Evolutionary conservation across 2,797 vertebrate genomes (phyloP), one percentile per base, ranked within the genome.

Genomic region (Moxostoma hubbsi): DNA sequence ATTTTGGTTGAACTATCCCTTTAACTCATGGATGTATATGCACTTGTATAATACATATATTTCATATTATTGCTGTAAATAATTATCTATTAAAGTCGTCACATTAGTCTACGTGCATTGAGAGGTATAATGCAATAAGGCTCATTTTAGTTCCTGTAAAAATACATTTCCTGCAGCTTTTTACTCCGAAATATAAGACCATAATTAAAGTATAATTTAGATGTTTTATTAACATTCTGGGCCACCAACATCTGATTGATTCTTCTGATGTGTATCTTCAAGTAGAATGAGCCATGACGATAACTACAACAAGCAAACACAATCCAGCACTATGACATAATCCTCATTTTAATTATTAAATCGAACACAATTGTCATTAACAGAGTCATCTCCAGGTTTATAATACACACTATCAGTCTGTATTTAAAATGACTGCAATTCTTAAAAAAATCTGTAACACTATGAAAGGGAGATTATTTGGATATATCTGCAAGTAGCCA

Each of bases 291-390:
- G 53, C 53, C 43, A 57, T 10, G 45, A 10, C 64, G 4, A 24
- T 64, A 36, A 51, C 43, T 69, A 50, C 18, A 50, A 43, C 12
- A 65, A 36, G n/a, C 13, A 79, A 67, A 73, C 65, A 80, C 59
- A 55, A 46, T 58, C 18, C 43, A 49, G 63, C 64, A 54, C 73
- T 1, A 57, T 51, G 0, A 70, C 63, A 73, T 81, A 71, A 79
- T 68, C 61, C n/a, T 73, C 46, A 13, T 81, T 85, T 85, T 83
- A 64, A 65, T 75, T 68, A 11, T n/a, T 51, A 55, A 81, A 77
- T 63, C 66, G 4, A 15, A 61, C 62, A 59, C 66, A 51, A 10
- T 43, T 12, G 73, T 63, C 49, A 71, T 81, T 66, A 74, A 85
- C 80, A 80, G 45, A 61, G 53, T 65, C 59, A 57, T 36, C 67